Conservation (phyloP, 2,888 invertebrate species). For the Boloria euphrosyne region DNA sequence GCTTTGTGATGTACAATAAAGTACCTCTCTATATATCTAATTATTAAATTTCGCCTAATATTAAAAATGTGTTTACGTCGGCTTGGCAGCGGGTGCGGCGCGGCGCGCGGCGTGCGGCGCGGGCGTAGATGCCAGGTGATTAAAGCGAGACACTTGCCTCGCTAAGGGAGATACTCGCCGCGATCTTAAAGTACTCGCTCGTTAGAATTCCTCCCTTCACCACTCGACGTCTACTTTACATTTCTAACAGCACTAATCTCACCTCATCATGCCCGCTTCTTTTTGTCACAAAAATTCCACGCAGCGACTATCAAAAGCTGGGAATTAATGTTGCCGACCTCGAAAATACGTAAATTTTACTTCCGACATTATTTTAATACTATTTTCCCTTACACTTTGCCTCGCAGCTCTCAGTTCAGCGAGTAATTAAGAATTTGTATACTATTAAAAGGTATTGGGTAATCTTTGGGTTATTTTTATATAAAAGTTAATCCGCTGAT, state of each 20-base stretch:
- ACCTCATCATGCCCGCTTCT: conserved; percentile 21
- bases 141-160: conserved; percentile 1
- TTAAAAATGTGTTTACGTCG: too few species aligned
- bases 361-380: conserved; percentile 9
- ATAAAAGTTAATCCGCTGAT: not conserved
- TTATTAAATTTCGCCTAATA: too few species aligned
- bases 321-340: conserved; percentile 23
- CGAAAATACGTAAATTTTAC: conserved; percentile 20
- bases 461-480: conserved; percentile 6
- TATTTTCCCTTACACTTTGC: conserved; percentile 8
- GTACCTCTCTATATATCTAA: too few species aligned
- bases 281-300: conserved; percentile 27
- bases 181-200: conserved; percentile 16
- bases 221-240: conserved; percentile 14
- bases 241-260: conserved; percentile 18
- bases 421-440: conserved; percentile 10
- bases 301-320: conserved; percentile 6
- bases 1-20: too few species aligned
- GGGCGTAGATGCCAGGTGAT: not conserved
- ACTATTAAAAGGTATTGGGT: conserved; percentile 15
- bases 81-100: too few species aligned
- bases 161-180: conserved; percentile 3
- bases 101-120: too few species aligned
- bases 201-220: conserved; percentile 3
- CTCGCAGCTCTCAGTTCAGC: not conserved